Evolutionary conservation across 1,140 invertebrate genomes (phyloP).

Genomic region (Helicorthomorpha holstii): DNA sequence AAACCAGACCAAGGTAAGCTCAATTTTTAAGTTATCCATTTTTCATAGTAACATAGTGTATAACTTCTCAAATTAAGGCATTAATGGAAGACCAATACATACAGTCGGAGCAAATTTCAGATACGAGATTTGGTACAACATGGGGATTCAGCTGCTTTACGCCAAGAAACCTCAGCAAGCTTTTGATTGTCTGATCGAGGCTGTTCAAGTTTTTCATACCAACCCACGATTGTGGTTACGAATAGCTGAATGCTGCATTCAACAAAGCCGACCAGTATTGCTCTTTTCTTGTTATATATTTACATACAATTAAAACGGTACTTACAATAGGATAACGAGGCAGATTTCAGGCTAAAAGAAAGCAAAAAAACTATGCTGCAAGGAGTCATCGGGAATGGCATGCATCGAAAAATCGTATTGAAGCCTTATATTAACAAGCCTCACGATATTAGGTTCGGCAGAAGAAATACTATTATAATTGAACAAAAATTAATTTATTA

Average conservation of each 20-base stretch:
- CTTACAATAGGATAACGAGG: slow-evolving; percentile 39
- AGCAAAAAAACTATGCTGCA: slow-evolving; percentile 43
- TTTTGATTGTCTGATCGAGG: slow-evolving; percentile 81
- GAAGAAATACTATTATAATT: neutral
- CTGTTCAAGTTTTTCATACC: slow-evolving; percentile 62
- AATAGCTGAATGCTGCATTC: slow-evolving; percentile 80
- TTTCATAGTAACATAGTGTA: slow-evolving; percentile 17
- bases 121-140: slow-evolving; percentile 74
- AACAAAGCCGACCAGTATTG: slow-evolving; percentile 36
- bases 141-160: slow-evolving; percentile 70
- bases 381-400: slow-evolving; percentile 38
- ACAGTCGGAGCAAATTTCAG: slow-evolving; percentile 42
- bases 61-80: neutral
- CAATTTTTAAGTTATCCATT: neutral
- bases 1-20: slow-evolving; percentile 24
- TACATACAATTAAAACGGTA: no score
- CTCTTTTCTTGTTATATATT: neutral
- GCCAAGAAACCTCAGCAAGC: slow-evolving; percentile 59
- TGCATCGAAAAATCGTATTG: slow-evolving; percentile 46
- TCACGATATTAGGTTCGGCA: neutral
- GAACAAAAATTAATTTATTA: neutral
- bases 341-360: slow-evolving; percentile 42
- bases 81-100: slow-evolving; percentile 32
- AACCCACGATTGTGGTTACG: slow-evolving; percentile 82
- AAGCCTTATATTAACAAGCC: slow-evolving; percentile 17